A percentile compares a stretch with the other conserved stretches of the same genome.
These are phyloP conservation scores for Tromatobia lineatoria DNA, from an alignment of 2,888 invertebrate species.

Conservation along the genomic window DNA sequence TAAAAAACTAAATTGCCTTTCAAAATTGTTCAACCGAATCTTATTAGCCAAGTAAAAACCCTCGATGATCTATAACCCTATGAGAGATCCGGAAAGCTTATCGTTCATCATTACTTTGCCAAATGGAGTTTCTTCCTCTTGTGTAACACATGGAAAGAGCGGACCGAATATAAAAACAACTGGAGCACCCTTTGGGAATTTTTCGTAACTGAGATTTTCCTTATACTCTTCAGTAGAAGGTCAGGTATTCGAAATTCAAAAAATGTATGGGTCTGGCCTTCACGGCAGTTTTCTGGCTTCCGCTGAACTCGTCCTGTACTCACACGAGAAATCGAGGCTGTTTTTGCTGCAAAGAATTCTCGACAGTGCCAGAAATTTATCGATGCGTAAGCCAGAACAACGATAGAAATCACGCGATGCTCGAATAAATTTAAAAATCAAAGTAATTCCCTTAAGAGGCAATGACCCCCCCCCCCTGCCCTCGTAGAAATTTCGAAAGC, in stretches of 20 bases:
- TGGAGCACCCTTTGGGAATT: constrained; percentile 16
- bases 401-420: neutral
- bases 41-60: too few species aligned
- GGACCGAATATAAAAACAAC: constrained; percentile 2
- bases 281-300: neutral
- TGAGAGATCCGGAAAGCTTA: constrained; percentile 35
- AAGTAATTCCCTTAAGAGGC: neutral
- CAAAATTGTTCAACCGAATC: too few species aligned
- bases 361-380: neutral
- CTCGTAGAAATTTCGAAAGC: too few species aligned
- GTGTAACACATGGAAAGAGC: neutral
- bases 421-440: neutral
- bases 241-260: neutral
- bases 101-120: constrained; percentile 44
- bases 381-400: neutral
- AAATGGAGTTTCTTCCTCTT: constrained; percentile 35
- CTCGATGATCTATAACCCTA: too few species aligned
- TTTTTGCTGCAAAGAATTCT: neutral
- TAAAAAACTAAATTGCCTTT: too few species aligned
- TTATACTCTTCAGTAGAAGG: neutral
- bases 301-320: neutral
- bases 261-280: neutral
- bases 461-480: neutral
- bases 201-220: constrained; percentile 5
- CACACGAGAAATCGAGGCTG: neutral